A percentile compares a stretch with the other conserved stretches of the same genome.
Evolutionary conservation across 2,888 invertebrate genomes (phyloP).

Genomic region (Cephalotes varians): DNA sequence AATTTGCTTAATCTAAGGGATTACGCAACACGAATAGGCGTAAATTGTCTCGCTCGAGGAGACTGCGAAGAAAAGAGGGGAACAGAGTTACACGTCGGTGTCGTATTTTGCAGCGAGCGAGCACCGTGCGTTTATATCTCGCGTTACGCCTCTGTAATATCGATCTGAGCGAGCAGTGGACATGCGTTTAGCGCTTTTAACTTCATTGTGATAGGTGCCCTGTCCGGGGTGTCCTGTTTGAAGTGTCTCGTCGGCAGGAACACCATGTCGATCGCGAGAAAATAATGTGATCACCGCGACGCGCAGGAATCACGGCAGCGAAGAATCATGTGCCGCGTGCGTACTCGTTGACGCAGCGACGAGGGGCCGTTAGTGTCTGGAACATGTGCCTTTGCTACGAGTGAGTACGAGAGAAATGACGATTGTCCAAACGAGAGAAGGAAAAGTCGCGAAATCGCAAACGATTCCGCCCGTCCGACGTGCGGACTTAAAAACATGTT

Average conservation of each 20-base stretch:
- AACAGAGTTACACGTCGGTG: background rate
- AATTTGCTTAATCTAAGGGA: background rate
- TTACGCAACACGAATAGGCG: background rate
- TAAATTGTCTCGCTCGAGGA: background rate
- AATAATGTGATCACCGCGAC: slow-evolving; percentile 38
- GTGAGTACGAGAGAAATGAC: slow-evolving; percentile 42
- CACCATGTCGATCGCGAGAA: slow-evolving; percentile 12
- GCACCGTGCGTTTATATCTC: slow-evolving; percentile 10
- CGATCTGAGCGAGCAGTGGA: slow-evolving; percentile 56
- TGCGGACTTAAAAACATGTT: background rate
- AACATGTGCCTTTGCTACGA: slow-evolving; percentile 62
- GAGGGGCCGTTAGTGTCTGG: slow-evolving; percentile 45
- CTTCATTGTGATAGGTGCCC: slow-evolving; percentile 65
- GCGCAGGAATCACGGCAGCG: background rate
- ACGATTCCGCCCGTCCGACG: background rate
- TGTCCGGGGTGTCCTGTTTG: slow-evolving; percentile 58
- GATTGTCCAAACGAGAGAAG: background rate
- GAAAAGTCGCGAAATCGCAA: background rate
- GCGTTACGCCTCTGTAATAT: slow-evolving; percentile 54
- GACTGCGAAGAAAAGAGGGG: background rate
- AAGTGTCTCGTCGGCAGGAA: slow-evolving; percentile 26
- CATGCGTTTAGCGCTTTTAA: slow-evolving; percentile 66
- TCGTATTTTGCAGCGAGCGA: background rate
- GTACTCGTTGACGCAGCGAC: slow-evolving; percentile 44
- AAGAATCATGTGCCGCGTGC: slow-evolving; percentile 21